phyloP scores from a whole-genome alignment of 2,113 vertebrate genomes.

The Ageneiosus marmoratus region DNA sequence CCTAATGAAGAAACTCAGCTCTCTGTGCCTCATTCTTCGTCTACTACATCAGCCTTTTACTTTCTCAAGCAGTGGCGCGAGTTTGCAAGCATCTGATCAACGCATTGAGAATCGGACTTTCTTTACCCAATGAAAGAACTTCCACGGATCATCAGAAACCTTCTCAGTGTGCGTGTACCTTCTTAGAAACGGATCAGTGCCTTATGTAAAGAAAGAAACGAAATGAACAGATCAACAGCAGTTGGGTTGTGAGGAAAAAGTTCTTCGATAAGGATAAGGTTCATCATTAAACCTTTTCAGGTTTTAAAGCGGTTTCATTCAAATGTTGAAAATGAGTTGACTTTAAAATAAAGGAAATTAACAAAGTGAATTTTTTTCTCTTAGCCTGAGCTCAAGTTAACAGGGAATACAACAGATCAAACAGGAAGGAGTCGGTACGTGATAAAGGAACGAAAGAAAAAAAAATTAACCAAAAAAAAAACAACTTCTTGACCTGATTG shows the following conservation, averaged over 20 bases:
- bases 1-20: background rate
- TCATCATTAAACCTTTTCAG: background rate
- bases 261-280: background rate
- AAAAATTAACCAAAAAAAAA: background rate
- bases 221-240: background rate
- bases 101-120: background rate
- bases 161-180: constrained; percentile 5
- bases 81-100: background rate
- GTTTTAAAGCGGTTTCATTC: constrained; percentile 6
- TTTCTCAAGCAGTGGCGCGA: background rate
- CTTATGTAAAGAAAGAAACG: background rate
- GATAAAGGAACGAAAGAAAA: background rate
- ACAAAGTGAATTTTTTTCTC: background rate
- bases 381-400: constrained; percentile 8
- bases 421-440: background rate
- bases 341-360: background rate
- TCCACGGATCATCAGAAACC: background rate
- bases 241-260: background rate
- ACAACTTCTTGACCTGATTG: constrained; percentile 30
- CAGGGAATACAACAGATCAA: background rate
- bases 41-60: background rate
- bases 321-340: background rate
- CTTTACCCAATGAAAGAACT: background rate
- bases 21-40: background rate
- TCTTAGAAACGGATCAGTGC: constrained; percentile 14